Base-by-base conservation (phyloP, 2,797 vertebrate species). In the Platalea minor region DNA sequence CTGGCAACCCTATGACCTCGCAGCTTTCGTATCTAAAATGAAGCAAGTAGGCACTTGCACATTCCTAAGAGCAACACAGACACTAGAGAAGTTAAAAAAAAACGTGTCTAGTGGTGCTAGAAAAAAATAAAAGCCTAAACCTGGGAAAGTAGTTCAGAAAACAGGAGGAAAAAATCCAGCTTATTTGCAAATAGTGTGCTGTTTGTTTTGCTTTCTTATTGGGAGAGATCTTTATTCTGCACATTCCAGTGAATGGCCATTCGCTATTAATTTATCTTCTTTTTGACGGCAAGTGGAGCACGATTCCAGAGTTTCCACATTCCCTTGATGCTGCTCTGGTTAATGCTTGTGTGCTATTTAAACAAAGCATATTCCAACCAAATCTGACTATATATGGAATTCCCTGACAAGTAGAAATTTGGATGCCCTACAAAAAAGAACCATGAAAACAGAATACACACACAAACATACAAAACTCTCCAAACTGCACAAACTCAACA, bases 361-460 rank as follows among this genome's bases (percentile, higher is more conserved):
- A 95, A 98, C 96, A 96, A 96, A 95, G 88, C 96, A 95, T 98
- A 96, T 96, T 96, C 97, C 94, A 95, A 91, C 82, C 69, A 85
- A 91, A 95, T 91, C 95, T 95, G 96, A 96, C 97, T 96, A 98
- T 98, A 98, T 98, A 98, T 97, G 97, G 97, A 87, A 94, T 94
- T 96, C 95, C 94, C 94, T 76, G 82, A 91, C 86, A 59, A 95
- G 87, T 64, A 72, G 90, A 94, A 95, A 92, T 85, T 83, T 85
- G 94, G 96, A 96, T 76, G 73, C 70, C 63, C 57, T 91, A 91
- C 95, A 91, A 76, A 81, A 95, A 93, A 88, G 75, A 86, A 67
- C 91, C 95, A 94, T 14, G 79, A 93, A 92, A 75, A 84, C 86
- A 70, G 77, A 91, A 88, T 19, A 24, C 43, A 65, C 17, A 53